These are phyloP conservation scores for Eretmochelys imbricata DNA, from an alignment of 2,113 vertebrate genomes.

Conservation along the genomic window DNA sequence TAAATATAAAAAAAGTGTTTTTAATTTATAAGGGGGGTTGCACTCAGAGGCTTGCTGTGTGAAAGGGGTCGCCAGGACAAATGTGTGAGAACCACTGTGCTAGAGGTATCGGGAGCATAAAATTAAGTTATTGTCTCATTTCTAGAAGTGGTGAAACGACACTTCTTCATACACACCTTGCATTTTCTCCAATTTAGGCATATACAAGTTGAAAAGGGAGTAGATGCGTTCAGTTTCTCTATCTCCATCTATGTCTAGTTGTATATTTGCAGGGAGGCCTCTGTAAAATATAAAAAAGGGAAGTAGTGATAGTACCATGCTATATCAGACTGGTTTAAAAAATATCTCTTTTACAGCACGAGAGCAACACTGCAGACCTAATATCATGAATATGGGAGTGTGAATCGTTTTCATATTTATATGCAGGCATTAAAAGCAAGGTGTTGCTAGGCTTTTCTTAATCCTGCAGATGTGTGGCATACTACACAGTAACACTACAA, in stretches of 20 bases:
- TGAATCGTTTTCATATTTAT: conserved; percentile 12
- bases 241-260: conserved; percentile 97
- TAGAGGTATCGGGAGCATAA: not conserved
- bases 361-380: not conserved
- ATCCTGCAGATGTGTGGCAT: not conserved
- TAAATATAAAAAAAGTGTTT: too few species aligned
- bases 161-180: conserved; percentile 84
- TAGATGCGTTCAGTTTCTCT: conserved; percentile 97
- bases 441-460: conserved; percentile 41
- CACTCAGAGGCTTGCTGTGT: too few species aligned
- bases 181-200: conserved; percentile 96
- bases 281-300: conserved; percentile 74
- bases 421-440: conserved; percentile 12
- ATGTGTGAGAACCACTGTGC: not conserved
- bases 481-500: conserved; percentile 24
- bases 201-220: conserved; percentile 93
- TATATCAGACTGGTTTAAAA: not conserved
- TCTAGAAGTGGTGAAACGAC: not conserved
- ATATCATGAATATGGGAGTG: not conserved
- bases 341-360: not conserved
- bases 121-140: not conserved
- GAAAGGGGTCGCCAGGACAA: too few species aligned
- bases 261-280: conserved; percentile 95
- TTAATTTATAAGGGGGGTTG: too few species aligned
- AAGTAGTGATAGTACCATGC: not conserved